Evolutionary conservation across 53 echinoderm and acorn worm species (phyloP), one percentile per base, ranked within the genome.

Genomic region (Hippasteria phrygiana): DNA sequence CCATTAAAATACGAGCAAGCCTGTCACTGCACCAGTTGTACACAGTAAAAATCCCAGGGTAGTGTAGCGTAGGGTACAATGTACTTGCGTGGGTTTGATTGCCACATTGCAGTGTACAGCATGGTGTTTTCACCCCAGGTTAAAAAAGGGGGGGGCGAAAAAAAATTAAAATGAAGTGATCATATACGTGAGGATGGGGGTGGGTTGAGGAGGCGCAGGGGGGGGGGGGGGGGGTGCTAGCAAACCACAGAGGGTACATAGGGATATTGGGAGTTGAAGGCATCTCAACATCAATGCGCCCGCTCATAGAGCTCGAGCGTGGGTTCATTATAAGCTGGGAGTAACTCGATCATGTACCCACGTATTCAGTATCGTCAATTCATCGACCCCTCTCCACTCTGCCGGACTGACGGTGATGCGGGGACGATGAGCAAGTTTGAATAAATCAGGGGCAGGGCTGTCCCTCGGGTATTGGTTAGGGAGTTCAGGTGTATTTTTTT

Each of bases 281-380:
- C 17, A 53, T 20, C 71, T 47, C 18, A 16, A 28, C 12, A 38
- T 64, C 53, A 71, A 85, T 70, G 64, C 51, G 71, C 71, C 70
- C 34, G 85, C 50, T 50, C 85, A 14, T 71, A 33, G 35, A 47
- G 85, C 20, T 70, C 17, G 85, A 85, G 69, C 71, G 71, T 85
- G 53, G 85, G 85, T 71, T 69, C 69, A 71, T 69, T 50, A 85
- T 36, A 50, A 50, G 85, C 83, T 70, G 51, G 51, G 55, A 71
- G 82, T 82, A 65, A 82, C 82, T 34, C 7, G 71, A 85, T 85
- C 69, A 5, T 69, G 71, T 46, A 18, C 85, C 48, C 34, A 16
- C 71, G 85, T 85, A 71, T 85, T 85, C 53, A 46, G 85, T 70
- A n/a, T 85, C 85, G 22, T 43, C 39, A 51, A 70, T 69, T 70